Evolutionary conservation across 2,888 invertebrate genomes (phyloP), one percentile per base, ranked within the genome.

Genomic region (Microplitis manilae): DNA sequence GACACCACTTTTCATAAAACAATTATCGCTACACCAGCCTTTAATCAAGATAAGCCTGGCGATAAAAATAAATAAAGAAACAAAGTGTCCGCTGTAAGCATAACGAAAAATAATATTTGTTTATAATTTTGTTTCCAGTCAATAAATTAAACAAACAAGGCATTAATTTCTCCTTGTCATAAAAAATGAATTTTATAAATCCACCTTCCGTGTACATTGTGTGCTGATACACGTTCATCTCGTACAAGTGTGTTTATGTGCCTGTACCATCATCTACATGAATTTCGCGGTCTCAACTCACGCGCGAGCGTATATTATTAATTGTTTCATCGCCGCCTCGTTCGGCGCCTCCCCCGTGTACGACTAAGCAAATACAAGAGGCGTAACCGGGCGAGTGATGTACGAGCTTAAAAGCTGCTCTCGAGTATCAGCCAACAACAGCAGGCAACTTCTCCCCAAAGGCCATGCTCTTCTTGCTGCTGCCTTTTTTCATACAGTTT

Each of bases 321-420:
- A 88, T 88, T 89, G 89, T 88, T 88, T 87, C 87, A 87, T 88
- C 89, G 87, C 85, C 83, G 84, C 84, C 85, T 87, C 84, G 85
- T 87, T 86, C 85, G 68, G 86, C 85, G 83, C 87, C 88, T 87
- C 86, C 86, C 85, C 84, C 84, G 82, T 82, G 87, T 87, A 87
- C 87, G 87, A 88, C 88, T 88, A 88, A 88, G 87, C 88, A 89
- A 89, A 89, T 88, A 89, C 88, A 81, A 85, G 87, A 87, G 88
- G 88, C 88, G 88, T 89, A 86, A 87, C 88, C 87, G 77, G 50
- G 73, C 67, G 81, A 82, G 85, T 88, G 88, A 89, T 88, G 87
- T 89, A 89, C 86, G 88, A 88, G 89, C 88, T 88, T 88, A 86
- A 88, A 88, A 88, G 86, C 78, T 71, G 75, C 86, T 84, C 82